Percentiles rank a stretch among this genome's conserved stretches.
Evolutionary conservation across 2,113 vertebrate genomes (phyloP).

Genomic region (Hylia prasina): DNA sequence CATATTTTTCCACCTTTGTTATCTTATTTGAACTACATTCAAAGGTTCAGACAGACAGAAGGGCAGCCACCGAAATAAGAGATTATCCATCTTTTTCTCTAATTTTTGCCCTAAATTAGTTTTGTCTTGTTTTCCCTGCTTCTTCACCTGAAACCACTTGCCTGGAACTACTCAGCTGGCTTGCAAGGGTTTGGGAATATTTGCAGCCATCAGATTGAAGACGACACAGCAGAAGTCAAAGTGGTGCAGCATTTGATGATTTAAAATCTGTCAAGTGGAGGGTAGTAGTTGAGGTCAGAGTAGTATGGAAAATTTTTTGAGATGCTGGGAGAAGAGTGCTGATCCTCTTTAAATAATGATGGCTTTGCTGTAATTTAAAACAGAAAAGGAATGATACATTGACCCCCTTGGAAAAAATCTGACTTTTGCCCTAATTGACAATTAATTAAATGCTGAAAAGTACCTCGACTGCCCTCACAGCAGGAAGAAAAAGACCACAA

Average conservation of each 20-base stretch:
- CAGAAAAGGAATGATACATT: not conserved
- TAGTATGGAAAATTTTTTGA: not conserved
- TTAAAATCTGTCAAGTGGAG: not conserved
- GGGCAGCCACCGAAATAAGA: not conserved
- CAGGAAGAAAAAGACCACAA: not conserved
- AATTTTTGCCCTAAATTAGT: not conserved
- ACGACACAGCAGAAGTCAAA: not conserved
- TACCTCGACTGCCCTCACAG: slow-evolving; percentile 7
- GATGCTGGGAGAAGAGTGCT: not conserved
- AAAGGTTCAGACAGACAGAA: not conserved
- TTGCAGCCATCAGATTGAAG: not conserved
- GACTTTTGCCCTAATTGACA: not conserved
- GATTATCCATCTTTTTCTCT: not conserved
- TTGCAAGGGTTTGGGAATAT: not conserved
- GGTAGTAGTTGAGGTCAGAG: not conserved
- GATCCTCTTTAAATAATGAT: not conserved
- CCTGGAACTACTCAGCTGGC: not conserved
- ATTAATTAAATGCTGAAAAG: slow-evolving; percentile 53
- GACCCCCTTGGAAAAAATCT: not conserved
- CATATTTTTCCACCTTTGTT: not conserved
- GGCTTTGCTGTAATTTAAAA: not conserved
- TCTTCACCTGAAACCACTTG: not conserved
- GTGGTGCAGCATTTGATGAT: not conserved
- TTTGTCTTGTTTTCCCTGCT: not conserved
- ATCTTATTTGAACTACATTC: not conserved